A percentile compares a stretch with the other conserved stretches of the same genome.
Conservation (phyloP, 1,140 invertebrate genomes). For the Tribolium madens region DNA sequence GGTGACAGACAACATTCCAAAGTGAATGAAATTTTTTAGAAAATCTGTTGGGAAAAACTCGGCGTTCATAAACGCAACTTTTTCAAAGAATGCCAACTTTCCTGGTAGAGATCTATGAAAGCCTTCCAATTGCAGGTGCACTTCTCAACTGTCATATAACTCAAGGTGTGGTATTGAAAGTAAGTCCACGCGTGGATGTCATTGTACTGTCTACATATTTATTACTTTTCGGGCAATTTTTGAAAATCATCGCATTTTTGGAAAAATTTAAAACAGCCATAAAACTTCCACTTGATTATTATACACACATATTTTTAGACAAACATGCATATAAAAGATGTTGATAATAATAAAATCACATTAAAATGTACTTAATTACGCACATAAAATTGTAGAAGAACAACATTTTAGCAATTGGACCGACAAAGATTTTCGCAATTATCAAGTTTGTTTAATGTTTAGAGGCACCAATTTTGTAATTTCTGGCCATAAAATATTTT, state of each 20-base stretch:
- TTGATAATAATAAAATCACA: slow-evolving; percentile 13
- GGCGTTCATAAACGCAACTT: not conserved
- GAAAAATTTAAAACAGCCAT: not conserved
- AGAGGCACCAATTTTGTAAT: not conserved
- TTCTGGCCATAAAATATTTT: not conserved
- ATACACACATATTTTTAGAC: slow-evolving; percentile 5
- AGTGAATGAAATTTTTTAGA: not conserved
- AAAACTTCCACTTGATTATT: slow-evolving; percentile 37
- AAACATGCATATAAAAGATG: slow-evolving; percentile 11
- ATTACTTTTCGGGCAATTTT: slow-evolving; percentile 47
- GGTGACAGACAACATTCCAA: not conserved
- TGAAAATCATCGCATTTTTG: not conserved
- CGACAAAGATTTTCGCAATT: slow-evolving; percentile 1
- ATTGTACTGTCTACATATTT: slow-evolving; percentile 58
- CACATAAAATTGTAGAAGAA: not conserved
- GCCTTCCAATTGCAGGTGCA: slow-evolving; percentile 52
- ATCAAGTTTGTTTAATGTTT: not conserved
- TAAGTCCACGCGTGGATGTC: slow-evolving; percentile 54
- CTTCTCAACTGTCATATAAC: slow-evolving; percentile 54
- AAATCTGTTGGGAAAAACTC: not conserved
- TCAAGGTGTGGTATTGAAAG: slow-evolving; percentile 55
- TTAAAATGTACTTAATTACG: slow-evolving; percentile 9
- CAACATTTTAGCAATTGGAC: not conserved
- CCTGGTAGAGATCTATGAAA: not conserved
- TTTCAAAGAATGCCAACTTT: slow-evolving; percentile 12